Evolutionary conservation across 2,888 invertebrate species (phyloP), one percentile per base, ranked within the genome.

Genomic region (Callyntrura guangdongensis): DNA sequence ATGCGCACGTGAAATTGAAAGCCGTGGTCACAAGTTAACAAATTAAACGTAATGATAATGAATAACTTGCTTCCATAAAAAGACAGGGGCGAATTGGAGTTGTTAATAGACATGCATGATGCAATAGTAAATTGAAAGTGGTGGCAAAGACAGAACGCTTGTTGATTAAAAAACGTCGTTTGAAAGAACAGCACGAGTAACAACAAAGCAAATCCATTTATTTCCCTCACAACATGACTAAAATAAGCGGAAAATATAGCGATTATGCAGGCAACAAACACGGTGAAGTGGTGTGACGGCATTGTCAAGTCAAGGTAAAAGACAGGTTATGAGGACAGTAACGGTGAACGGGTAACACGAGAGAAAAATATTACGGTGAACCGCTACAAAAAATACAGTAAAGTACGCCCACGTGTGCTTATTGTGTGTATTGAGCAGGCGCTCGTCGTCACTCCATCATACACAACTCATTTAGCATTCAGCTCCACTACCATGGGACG

Each of bases 381-480:
- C 56, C 36, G 36, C 2, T 6, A 36, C 36, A 36, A 36, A 36
- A n/a, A 36, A n/a, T 67, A 36, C 69, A 14, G 53, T 3, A 53
- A 11, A 14, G n/a, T 9, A 53, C n/a, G 11, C 53, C 3, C 11
- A 53, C 8, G 11, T 53, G n/a, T 53, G 11, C 11, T 1, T 53
- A 20, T 17, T 17, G 8, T 61, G 8, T 20, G 17, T 61, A n/a
- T n/a, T n/a, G 36, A 4, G 36, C 36, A 36, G 2, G 36, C 36
- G 36, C n/a, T 69, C 36, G 69, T 69, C 36, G 69, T 69, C 36
- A 36, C 36, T 36, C 36, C 36, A 36, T 36, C 36, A 36, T 27
- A 36, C 36, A 25, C 36, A 45, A 9, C 72, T 90, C 89, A 90
- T 90, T 90, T 90, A 17, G 85, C 85, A 90, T 90, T 90, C 89